These are phyloP conservation scores for Amphiprion percula DNA, from an alignment of 2,113 vertebrate species.

Conservation along the genomic window DNA sequence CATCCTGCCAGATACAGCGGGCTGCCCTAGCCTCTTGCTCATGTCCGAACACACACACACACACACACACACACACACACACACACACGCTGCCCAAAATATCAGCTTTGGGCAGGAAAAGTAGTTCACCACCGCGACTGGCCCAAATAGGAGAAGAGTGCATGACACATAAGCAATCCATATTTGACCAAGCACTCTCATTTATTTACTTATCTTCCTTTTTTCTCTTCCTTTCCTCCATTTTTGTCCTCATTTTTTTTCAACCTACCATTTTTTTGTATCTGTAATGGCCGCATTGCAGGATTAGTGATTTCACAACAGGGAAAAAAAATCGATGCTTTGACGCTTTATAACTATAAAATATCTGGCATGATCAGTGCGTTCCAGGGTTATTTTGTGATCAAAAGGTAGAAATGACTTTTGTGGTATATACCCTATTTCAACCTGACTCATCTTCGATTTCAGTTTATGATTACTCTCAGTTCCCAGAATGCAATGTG, in stretches of 20 bases:
- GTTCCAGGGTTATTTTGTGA: too few relatives aligned
- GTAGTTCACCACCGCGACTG: constrained; percentile 52
- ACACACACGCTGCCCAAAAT: constrained; percentile 44
- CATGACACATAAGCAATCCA: constrained; percentile 45
- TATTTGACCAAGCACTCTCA: constrained; percentile 64
- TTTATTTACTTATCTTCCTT: background rate
- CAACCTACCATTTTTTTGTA: background rate
- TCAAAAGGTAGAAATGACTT: too few relatives aligned
- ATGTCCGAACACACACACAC: constrained; percentile 4
- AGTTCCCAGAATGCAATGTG: background rate
- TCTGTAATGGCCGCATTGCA: too few relatives aligned
- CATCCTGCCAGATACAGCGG: constrained; percentile 36
- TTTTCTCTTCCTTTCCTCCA: background rate
- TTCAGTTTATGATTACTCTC: background rate
- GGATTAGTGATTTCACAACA: background rate
- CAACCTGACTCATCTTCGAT: background rate
- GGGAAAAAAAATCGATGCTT: background rate
- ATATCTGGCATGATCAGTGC: too few relatives aligned
- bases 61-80: background rate
- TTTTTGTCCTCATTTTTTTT: background rate
- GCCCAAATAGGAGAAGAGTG: constrained; percentile 49
- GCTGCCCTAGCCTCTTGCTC: constrained; percentile 35
- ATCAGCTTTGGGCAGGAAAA: constrained; percentile 58
- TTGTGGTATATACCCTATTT: background rate
- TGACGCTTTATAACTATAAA: background rate